These are phyloP conservation scores for Ophion obscuratus DNA, from an alignment of 2,888 invertebrate species.

Conservation along the genomic window DNA sequence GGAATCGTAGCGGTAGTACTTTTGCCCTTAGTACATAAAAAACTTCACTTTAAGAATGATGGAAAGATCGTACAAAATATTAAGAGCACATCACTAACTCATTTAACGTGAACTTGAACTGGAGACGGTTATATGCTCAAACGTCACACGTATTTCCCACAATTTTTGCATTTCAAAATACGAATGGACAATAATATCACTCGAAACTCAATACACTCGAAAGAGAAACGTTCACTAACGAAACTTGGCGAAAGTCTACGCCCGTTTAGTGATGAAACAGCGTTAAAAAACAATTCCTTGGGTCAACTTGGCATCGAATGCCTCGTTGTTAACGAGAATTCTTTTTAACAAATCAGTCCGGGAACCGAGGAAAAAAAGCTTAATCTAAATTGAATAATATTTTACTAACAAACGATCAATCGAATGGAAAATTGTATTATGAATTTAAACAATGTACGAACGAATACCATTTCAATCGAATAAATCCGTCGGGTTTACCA, in stretches of 20 bases:
- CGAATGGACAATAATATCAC: no score
- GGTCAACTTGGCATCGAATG: conserved; percentile 2
- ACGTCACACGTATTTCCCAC: no score
- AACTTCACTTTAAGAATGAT: no score
- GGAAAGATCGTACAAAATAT: no score
- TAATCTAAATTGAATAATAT: not conserved
- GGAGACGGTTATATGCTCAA: no score
- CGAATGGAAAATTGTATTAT: not conserved
- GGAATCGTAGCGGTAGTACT: no score
- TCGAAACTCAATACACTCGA: not conserved
- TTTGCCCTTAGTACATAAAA: no score
- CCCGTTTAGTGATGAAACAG: not conserved
- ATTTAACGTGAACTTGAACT: no score
- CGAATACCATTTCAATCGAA: no score
- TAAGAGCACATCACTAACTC: no score
- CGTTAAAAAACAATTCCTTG: not conserved
- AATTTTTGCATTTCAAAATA: no score
- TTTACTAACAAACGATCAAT: not conserved
- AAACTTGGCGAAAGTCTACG: not conserved
- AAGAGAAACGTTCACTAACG: not conserved
- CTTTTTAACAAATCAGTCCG: not conserved
- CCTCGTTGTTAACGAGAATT: not conserved
- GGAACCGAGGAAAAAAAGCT: not conserved
- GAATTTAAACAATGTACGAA: not conserved
- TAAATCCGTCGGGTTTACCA: no score